Conservation (phyloP, 1,140 invertebrate genomes). For the Odontomachus brunneus region DNA sequence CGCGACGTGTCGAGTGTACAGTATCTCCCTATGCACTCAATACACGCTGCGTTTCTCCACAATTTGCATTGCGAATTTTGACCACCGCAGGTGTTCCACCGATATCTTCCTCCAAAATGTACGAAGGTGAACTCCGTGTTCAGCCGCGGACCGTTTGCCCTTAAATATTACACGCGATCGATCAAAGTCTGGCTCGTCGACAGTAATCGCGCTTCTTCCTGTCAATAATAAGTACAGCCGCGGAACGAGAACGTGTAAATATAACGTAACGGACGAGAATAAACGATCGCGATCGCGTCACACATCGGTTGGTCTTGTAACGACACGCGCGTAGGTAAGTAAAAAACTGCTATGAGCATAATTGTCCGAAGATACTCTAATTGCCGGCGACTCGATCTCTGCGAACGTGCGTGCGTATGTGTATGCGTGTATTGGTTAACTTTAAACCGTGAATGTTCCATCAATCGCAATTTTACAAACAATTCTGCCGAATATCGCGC, state of each 20-base stretch:
- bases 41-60: background rate
- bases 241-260: slow-evolving; percentile 16
- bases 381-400: slow-evolving; percentile 56
- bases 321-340: background rate
- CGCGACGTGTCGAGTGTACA: too few species aligned
- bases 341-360: slow-evolving; percentile 49
- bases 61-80: slow-evolving; percentile 14
- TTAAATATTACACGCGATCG: slow-evolving; percentile 49
- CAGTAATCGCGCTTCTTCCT: slow-evolving; percentile 33
- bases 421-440: slow-evolving; percentile 15
- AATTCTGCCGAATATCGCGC: slow-evolving; percentile 14
- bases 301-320: background rate
- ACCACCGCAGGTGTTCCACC: background rate
- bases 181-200: slow-evolving; percentile 32
- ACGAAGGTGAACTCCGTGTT: background rate
- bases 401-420: background rate
- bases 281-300: background rate
- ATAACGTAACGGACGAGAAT: slow-evolving; percentile 5
- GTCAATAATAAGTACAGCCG: slow-evolving; percentile 35
- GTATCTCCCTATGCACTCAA: too few species aligned
- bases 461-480: slow-evolving; percentile 53
- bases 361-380: slow-evolving; percentile 25
- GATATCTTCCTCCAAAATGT: background rate
- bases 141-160: background rate
- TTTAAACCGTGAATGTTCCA: background rate